These are phyloP conservation scores for Drosophila hydei DNA, from an alignment of 1,140 invertebrate species.

Conservation along the genomic window DNA sequence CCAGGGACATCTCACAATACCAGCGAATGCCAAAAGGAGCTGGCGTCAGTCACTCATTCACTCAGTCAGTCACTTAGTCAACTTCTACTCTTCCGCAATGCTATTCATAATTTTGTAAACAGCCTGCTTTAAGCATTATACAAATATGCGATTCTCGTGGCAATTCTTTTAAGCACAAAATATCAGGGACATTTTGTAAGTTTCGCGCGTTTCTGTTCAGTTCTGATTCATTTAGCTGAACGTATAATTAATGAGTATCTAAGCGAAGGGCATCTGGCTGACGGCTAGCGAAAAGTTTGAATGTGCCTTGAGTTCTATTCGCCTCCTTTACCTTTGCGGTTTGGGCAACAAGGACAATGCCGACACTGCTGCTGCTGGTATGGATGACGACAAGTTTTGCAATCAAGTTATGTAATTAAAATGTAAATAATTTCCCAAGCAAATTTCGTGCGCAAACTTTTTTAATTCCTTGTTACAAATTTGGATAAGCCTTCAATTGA, in stretches of 20 bases:
- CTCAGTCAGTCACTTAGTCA: conserved; percentile 11
- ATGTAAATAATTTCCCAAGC: conserved; percentile 69
- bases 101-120: neutral
- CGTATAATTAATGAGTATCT: neutral
- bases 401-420: conserved; percentile 68
- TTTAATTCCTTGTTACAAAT: conserved; percentile 57
- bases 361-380: conserved; percentile 27
- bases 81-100: conserved; percentile 5
- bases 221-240: neutral
- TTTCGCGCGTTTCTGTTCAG: no score
- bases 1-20: conserved; percentile 44
- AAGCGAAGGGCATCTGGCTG: neutral
- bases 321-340: conserved; percentile 52
- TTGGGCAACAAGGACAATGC: conserved; percentile 9
- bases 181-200: no score
- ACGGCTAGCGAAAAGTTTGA: neutral
- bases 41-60: conserved; percentile 32
- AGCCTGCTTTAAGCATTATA: no score
- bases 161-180: no score
- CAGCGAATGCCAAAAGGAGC: conserved; percentile 38
- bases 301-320: neutral
- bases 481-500: conserved; percentile 62
- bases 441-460: conserved; percentile 56
- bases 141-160: no score
- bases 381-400: conserved; percentile 55